phyloP scores from a whole-genome alignment of 1,140 invertebrate genomes.

The Octopus bimaculoides region DNA sequence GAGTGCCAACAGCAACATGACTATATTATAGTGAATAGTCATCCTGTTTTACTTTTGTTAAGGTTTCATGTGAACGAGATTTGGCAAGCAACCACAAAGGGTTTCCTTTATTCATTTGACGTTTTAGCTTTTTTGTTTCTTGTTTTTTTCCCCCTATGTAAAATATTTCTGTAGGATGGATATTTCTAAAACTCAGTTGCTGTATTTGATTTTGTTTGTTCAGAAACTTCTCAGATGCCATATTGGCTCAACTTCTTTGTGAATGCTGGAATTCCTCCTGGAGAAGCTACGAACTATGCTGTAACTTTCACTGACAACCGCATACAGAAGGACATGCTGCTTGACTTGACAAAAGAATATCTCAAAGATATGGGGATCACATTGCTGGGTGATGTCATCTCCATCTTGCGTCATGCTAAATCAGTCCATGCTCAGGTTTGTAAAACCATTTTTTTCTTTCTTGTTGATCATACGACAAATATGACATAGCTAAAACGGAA shows the following conservation, averaged over 20 bases:
- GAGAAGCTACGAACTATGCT: conserved; percentile 75
- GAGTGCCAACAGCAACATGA: no score
- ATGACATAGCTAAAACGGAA: no score
- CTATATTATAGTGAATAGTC: no score
- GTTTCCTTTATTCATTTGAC: no score
- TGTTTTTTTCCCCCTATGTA: no score
- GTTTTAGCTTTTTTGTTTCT: no score
- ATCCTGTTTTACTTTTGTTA: no score
- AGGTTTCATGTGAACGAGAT: no score
- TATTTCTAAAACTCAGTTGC: no score
- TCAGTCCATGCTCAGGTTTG: conserved; percentile 67
- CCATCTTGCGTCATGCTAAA: conserved; percentile 79
- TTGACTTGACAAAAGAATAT: conserved; percentile 79
- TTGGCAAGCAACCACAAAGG: no score
- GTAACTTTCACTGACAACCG: conserved; percentile 79
- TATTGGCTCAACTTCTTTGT: conserved; percentile 70
- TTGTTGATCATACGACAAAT: no score
- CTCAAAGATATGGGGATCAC: conserved; percentile 79
- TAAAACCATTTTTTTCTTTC: background rate
- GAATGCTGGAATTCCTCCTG: conserved; percentile 72
- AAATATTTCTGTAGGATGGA: no score
- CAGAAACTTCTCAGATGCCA: conserved; percentile 27
- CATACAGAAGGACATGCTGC: conserved; percentile 76
- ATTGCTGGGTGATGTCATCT: conserved; percentile 80
- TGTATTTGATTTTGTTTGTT: background rate